phyloP scores from a whole-genome alignment of 2,797 vertebrate species.

The Rhinogobio ventralis region DNA sequence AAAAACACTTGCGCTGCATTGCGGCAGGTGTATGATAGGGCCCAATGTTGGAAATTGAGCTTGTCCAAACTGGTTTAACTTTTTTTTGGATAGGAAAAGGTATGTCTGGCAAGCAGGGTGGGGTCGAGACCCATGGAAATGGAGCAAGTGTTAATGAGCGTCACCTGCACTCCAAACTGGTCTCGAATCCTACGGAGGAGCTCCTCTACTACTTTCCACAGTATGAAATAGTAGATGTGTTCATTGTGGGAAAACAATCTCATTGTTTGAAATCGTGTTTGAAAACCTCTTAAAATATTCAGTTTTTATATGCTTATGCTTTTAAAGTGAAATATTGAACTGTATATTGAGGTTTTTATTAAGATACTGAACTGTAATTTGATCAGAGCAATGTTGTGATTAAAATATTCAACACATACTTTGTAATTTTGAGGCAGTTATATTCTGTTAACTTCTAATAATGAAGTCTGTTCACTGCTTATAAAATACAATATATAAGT shows the following conservation, averaged over 20 bases:
- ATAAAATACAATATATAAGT: conserved; percentile 13
- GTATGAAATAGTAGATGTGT: background rate
- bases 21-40: too few relatives aligned
- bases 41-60: too few relatives aligned
- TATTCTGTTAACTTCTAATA: background rate
- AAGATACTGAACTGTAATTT: background rate
- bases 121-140: background rate
- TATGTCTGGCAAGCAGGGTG: background rate
- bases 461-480: conserved; percentile 6
- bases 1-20: too few relatives aligned
- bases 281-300: background rate
- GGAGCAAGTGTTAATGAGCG: background rate
- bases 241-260: background rate
- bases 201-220: background rate
- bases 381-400: background rate
- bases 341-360: background rate
- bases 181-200: background rate
- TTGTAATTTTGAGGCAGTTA: conserved; percentile 1
- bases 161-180: background rate
- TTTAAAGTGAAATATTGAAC: background rate
- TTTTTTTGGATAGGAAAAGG: background rate
- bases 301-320: background rate
- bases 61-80: background rate
- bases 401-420: background rate
- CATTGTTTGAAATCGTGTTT: background rate